Base-by-base conservation (phyloP, 2,888 invertebrate species). In the Agriopis aurantiaria region DNA sequence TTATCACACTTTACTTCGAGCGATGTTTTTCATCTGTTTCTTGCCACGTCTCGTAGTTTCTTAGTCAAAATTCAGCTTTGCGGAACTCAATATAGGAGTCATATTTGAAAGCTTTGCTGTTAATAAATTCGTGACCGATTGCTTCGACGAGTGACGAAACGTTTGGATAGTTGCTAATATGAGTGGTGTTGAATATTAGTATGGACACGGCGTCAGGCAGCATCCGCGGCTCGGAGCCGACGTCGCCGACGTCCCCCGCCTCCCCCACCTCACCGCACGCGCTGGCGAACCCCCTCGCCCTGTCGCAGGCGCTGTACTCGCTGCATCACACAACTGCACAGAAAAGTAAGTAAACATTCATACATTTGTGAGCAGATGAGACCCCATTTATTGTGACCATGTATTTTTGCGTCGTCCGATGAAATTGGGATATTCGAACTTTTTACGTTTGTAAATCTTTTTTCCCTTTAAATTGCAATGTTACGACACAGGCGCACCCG, bases 181-280 rank as follows among this genome's bases (percentile, higher is more conserved):
- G 2, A 12, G 23, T 9, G n/a, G 10, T 43, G 14, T 43, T 11
- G n/a, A 5, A 10, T 65, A 52, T 5, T 87, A 97, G 98, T 6
- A 98, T 99, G 97, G 99, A 99, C 92, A 98, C 98, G 72, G 96
- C 97, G 75, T 99, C 98, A 74, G 99, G 99, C 65, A 98, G 98
- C 88, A 96, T 99, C 75, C 96, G 97, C 77, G 98, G 98, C 85
- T 98, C 98, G 82, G 98, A 98, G 89, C 98, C 98, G 8, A 97
- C 97, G 59, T 98, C 98, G 0, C 99, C 98, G 0, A 96, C 96
- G 40, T 97, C 98, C 0, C 98, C 98, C 71, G 83, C 83, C 76
- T 89, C 88, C 8, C 89, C 91, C 71, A 83, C 87, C 65, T 85
- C 88, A 80, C 97, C 98, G 0, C 95, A 95, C 41, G 97, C 97